Evolutionary conservation across 2,888 invertebrate species (phyloP).

Genomic region (Pinctada fucata): DNA sequence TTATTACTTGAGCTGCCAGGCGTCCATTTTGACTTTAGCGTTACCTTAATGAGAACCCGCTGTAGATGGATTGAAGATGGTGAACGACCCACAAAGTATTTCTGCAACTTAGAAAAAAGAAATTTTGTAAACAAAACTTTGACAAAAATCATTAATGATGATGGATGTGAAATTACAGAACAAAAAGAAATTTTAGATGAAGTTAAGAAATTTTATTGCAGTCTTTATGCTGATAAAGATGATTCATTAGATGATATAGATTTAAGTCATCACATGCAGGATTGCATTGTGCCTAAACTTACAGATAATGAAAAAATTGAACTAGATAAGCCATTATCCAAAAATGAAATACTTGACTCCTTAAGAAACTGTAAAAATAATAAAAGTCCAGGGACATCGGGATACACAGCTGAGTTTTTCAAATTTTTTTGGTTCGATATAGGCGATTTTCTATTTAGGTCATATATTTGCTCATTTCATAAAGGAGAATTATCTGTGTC

Average conservation of each 20-base stretch:
- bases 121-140: no score
- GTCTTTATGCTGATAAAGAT: neutral
- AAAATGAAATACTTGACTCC: neutral
- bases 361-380: conserved; percentile 7
- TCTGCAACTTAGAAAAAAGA: no score
- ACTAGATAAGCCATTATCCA: neutral
- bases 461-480: conserved; percentile 18
- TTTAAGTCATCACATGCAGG: neutral
- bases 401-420: no score
- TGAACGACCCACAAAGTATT: no score
- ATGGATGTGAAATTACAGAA: neutral
- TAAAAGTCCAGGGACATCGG: conserved; percentile 26
- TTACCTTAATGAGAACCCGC: no score
- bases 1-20: no score
- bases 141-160: no score
- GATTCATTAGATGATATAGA: neutral
- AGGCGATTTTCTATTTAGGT: neutral
- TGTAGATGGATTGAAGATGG: no score
- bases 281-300: neutral
- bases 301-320: neutral
- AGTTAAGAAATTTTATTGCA: neutral
- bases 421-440: conserved; percentile 14
- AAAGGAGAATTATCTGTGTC: conserved; percentile 17
- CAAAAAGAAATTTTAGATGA: neutral
- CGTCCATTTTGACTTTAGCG: no score